Conservation (phyloP, 2,113 vertebrate genomes). For the Equus przewalskii region DNA sequence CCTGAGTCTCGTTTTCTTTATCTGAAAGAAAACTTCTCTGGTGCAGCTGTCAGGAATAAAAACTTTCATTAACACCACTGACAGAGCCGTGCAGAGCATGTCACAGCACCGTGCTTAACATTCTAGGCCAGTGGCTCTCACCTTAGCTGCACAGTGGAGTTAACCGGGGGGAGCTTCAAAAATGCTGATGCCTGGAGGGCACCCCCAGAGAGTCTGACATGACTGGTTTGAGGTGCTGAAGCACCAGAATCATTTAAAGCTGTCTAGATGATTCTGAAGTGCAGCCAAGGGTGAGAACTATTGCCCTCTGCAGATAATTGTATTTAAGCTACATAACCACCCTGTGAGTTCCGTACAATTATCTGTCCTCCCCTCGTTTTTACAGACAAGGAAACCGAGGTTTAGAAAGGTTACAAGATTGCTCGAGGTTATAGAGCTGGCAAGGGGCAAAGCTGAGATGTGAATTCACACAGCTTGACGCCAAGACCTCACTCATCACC, state of each 20-base stretch:
- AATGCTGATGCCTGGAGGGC: neutral
- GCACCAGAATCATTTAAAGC: neutral
- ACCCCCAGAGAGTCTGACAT: neutral
- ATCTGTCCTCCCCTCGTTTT: neutral
- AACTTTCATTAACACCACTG: neutral
- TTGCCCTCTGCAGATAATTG: neutral
- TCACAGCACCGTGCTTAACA: neutral
- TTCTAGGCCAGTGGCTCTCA: neutral
- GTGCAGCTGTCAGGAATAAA: neutral
- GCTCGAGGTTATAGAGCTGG: neutral
- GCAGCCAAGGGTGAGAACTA: neutral
- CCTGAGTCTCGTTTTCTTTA: neutral
- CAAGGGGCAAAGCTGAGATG: neutral
- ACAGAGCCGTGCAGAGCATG: neutral
- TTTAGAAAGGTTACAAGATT: neutral
- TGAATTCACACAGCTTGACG: neutral
- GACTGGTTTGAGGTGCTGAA: neutral
- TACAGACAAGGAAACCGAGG: neutral
- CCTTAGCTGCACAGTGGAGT: neutral
- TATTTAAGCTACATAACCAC: neutral
- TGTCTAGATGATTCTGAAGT: neutral
- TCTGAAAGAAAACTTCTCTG: neutral
- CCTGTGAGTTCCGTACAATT: neutral
- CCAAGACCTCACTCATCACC: neutral
- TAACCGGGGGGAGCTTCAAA: neutral